These are phyloP conservation scores for Cydia amplana DNA, from an alignment of 1,140 invertebrate genomes.

Conservation along the genomic window DNA sequence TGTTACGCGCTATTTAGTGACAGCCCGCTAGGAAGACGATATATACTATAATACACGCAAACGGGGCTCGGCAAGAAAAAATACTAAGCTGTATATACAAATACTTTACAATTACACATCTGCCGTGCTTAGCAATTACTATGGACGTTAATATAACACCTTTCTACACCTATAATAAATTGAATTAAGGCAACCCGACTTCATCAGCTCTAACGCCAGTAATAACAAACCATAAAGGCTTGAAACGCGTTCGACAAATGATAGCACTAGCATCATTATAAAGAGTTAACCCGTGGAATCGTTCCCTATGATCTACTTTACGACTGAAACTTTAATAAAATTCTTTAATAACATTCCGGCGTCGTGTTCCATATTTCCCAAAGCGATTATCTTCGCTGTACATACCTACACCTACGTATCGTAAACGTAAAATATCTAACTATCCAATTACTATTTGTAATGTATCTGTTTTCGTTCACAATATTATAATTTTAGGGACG, in stretches of 20 bases:
- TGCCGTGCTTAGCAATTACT: not conserved
- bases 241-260: slow-evolving; percentile 30
- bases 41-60: too few species aligned
- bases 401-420: slow-evolving; percentile 50
- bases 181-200: slow-evolving; percentile 3
- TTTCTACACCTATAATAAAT: not conserved
- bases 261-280: slow-evolving; percentile 29
- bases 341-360: slow-evolving; percentile 56
- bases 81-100: too few species aligned
- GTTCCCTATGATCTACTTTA: slow-evolving; percentile 56
- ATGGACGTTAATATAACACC: slow-evolving; percentile 4
- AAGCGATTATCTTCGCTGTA: slow-evolving; percentile 55
- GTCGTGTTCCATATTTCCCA: slow-evolving; percentile 50
- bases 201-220: slow-evolving; percentile 22
- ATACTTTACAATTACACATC: not conserved
- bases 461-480: slow-evolving; percentile 59
- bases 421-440: slow-evolving; percentile 63
- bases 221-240: slow-evolving; percentile 31
- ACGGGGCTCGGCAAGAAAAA: too few species aligned
- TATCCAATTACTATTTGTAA: slow-evolving; percentile 65
- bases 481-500: slow-evolving; percentile 47
- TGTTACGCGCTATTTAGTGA: too few species aligned
- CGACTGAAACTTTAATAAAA: slow-evolving; percentile 61
- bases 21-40: too few species aligned
- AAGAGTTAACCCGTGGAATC: slow-evolving; percentile 28